Evolutionary conservation across 1,140 invertebrate genomes (phyloP).

Genomic region (Hetaerina americana): DNA sequence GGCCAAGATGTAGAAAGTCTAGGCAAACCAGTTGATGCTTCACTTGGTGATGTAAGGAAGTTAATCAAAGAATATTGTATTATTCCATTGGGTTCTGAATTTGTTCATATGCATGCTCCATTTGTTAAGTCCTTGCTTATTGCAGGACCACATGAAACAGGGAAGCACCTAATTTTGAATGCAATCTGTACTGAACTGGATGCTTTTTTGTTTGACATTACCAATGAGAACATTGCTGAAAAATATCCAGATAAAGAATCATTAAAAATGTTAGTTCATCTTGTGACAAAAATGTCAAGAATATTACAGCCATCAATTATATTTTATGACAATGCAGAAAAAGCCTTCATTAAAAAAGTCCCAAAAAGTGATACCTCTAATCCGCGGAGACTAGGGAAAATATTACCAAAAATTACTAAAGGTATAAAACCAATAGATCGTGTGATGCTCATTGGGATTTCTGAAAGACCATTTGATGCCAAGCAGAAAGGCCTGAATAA

Average conservation of each 20-base stretch:
- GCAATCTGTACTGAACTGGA: conserved; percentile 80
- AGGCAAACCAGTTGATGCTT: conserved; percentile 37
- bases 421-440: conserved; percentile 47
- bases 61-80: conserved; percentile 81
- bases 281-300: conserved; percentile 47
- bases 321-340: conserved; percentile 83
- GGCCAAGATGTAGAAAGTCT: conserved; percentile 34
- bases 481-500: conserved; percentile 65
- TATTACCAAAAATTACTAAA: conserved; percentile 82
- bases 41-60: conserved; percentile 73
- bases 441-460: conserved; percentile 71
- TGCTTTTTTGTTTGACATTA: conserved; percentile 81
- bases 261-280: conserved; percentile 79
- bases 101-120: conserved; percentile 62
- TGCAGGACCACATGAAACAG: conserved; percentile 63
- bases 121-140: conserved; percentile 75
- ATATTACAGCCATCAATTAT: conserved; percentile 79
- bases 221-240: conserved; percentile 76
- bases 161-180: conserved; percentile 78
- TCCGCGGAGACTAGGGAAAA: conserved; percentile 87
- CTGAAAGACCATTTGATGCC: conserved; percentile 53
- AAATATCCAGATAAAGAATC: conserved; percentile 91
- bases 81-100: conserved; percentile 69
- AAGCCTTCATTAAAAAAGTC: conserved; percentile 89
- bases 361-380: conserved; percentile 81